These are phyloP conservation scores for Neoseiulus cucumeris DNA, from an alignment of 1,140 invertebrate genomes.

Conservation along the genomic window DNA sequence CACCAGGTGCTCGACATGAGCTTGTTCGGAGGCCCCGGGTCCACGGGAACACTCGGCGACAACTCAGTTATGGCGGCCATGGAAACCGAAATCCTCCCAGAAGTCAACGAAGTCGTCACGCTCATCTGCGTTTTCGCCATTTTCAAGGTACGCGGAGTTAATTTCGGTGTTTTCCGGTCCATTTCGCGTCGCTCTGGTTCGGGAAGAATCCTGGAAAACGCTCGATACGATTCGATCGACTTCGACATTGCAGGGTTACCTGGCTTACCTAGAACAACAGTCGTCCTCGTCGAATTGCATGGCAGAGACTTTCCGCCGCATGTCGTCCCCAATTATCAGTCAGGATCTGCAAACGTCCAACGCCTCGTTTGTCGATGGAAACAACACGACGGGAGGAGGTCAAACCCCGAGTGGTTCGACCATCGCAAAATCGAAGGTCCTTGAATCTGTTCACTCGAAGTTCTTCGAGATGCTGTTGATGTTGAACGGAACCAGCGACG, in stretches of 20 bases:
- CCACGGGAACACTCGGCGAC: neutral
- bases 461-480: constrained; percentile 10
- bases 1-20: neutral
- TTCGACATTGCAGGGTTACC: neutral
- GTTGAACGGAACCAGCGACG: constrained; percentile 3
- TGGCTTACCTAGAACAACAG: neutral
- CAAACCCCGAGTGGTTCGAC: no score
- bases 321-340: neutral
- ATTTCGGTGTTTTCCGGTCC: no score
- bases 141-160: neutral
- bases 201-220: no score
- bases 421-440: neutral
- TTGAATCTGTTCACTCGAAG: neutral
- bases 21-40: neutral
- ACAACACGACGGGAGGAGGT: no score
- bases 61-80: neutral
- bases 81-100: neutral
- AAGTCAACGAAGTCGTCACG: constrained; percentile 8
- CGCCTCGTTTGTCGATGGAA: no score
- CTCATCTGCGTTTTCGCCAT: constrained; percentile 3
- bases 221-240: neutral
- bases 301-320: neutral
- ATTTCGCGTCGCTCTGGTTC: no score
- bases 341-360: no score
- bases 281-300: neutral